phyloP scores from a whole-genome alignment of 2,888 invertebrate species.

The Phalera bucephala region DNA sequence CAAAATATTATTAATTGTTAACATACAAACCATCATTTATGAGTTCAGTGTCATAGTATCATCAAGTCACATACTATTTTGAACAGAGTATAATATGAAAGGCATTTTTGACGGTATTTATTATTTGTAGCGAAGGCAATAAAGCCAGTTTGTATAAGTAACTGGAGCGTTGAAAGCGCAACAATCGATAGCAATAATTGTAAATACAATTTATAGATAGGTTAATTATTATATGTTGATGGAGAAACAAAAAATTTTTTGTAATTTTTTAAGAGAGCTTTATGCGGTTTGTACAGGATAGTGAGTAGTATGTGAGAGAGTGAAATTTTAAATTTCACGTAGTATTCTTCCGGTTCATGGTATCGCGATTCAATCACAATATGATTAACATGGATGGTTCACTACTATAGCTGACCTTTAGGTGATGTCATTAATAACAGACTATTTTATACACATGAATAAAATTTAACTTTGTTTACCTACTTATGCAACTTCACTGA shows the following conservation, averaged over 20 bases:
- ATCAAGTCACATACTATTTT: too few relatives aligned
- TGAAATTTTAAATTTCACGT: conserved; percentile 78
- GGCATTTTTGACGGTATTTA: conserved; percentile 50
- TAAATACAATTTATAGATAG: conserved; percentile 77
- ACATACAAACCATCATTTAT: too few relatives aligned
- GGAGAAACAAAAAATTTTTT: conserved; percentile 44
- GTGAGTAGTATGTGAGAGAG: conserved; percentile 52
- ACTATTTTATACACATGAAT: too few relatives aligned
- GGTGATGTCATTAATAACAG: too few relatives aligned
- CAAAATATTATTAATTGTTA: too few relatives aligned
- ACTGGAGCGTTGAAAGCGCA: conserved; percentile 77
- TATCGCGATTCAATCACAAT: too few relatives aligned
- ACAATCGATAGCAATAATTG: conserved; percentile 80
- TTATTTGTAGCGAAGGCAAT: conserved; percentile 66
- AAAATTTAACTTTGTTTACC: too few relatives aligned
- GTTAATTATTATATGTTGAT: conserved; percentile 77
- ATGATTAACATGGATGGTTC: too few relatives aligned
- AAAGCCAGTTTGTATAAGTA: conserved; percentile 59
- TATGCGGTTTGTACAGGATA: conserved; percentile 74
- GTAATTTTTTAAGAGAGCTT: conserved; percentile 81
- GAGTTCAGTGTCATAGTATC: too few relatives aligned
- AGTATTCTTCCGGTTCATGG: conserved; percentile 58
- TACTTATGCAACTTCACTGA: too few relatives aligned
- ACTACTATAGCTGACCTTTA: too few relatives aligned
- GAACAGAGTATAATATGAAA: conserved; percentile 45